Evolutionary conservation across 2,888 invertebrate genomes (phyloP).

Genomic region (Ommatoiulus sabulosus): DNA sequence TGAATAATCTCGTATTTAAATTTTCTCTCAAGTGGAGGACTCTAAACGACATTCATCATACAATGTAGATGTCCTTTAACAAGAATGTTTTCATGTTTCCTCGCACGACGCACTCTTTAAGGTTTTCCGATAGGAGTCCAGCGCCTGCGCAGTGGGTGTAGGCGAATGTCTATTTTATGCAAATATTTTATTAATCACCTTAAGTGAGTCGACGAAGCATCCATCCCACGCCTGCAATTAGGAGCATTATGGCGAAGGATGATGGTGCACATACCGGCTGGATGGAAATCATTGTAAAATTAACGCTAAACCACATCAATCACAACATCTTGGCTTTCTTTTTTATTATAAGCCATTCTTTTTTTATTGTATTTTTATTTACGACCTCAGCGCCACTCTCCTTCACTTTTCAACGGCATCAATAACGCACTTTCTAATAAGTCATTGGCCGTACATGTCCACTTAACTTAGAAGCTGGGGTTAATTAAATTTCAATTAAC

Average conservation of each 20-base stretch:
- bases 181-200: conserved; percentile 46
- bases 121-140: neutral
- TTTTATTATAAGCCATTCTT: neutral
- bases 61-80: too few relatives aligned
- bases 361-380: conserved; percentile 38
- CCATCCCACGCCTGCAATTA: conserved; percentile 46
- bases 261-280: conserved; percentile 32
- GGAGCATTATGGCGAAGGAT: conserved; percentile 30
- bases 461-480: neutral
- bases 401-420: neutral
- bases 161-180: conserved; percentile 35
- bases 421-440: neutral
- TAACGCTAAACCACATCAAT: conserved; percentile 45
- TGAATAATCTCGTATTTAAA: too few relatives aligned
- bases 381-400: neutral
- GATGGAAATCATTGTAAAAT: conserved; percentile 47
- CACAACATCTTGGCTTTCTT: conserved; percentile 37
- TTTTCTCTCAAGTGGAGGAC: too few relatives aligned
- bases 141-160: neutral
- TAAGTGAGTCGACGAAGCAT: conserved; percentile 41
- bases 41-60: too few relatives aligned
- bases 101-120: neutral
- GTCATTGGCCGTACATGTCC: neutral
- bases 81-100: too few relatives aligned
- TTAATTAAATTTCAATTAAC: conserved; percentile 42